Base-by-base conservation (phyloP, 1,140 invertebrate species). In the Nautilus pompilius region DNA sequence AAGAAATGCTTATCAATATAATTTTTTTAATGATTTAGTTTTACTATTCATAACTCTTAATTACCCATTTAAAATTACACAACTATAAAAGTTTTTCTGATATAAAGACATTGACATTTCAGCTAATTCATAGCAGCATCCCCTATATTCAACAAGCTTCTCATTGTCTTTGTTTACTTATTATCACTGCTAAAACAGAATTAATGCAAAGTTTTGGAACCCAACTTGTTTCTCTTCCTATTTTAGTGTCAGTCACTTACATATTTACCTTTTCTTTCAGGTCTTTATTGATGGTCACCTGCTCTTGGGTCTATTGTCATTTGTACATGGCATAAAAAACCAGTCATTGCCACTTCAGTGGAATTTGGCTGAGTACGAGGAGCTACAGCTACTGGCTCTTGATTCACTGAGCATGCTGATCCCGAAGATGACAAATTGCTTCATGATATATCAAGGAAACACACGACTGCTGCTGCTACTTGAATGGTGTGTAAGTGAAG, bases 351-450 rank as follows among this genome's bases (percentile, higher is more conserved):
- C 76, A 0, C 53, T 70, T 17, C 79, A 81, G 24, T 83, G 79
- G 80, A 76, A 74, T n/a, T 67, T 70, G 15, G 76, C 81, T 8
- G 79, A 84, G 71, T 81, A 81, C 74, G 82, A 84, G 63, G 82
- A 83, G 62, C 62, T 84, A 5, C 82, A 84, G 64, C 77, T 83
- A 10, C 78, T 78, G 34, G 80, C 80, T 0, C 74, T 84, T 67
- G 65, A 76, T 1, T 74, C 74, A 48, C 63, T 84, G 41, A 75
- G 74, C 57, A 76, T 75, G 1, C 62, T 83, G n/a, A 74, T 74
- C 36, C 82, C 81, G 6, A 60, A 78, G 28, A 75, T 83, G 74
- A 55, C 78, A n/a, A 78, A 80, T 20, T 79, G 83, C 45, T 82
- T 80, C 65, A 81, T 84, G 77, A 76, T 68, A 5, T 81, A 76